Conservation (phyloP, 2,888 invertebrate genomes). For the Ephialtes manifestator region DNA sequence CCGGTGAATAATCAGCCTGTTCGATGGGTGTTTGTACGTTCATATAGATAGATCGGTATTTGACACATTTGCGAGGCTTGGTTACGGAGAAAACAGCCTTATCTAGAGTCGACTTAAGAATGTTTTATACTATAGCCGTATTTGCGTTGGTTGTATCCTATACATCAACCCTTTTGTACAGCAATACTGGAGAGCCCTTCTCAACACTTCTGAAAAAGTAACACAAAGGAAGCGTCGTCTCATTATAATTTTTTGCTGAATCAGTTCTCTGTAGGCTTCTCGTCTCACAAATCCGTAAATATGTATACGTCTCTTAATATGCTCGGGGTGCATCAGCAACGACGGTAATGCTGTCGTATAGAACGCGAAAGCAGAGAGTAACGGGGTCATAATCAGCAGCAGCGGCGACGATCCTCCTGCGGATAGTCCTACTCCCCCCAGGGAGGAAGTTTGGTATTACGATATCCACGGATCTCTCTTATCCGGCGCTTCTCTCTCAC, state of each 20-base stretch:
- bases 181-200: neutral
- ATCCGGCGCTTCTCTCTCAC: slow-evolving; percentile 29
- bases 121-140: neutral
- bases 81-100: neutral
- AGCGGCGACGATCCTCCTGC: slow-evolving; percentile 22
- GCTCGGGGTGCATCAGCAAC: neutral
- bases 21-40: neutral
- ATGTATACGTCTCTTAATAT: slow-evolving; percentile 7
- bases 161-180: neutral
- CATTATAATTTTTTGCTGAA: slow-evolving; percentile 75
- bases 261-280: slow-evolving; percentile 62
- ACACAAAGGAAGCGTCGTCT: slow-evolving; percentile 53
- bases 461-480: slow-evolving; percentile 42
- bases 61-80: neutral
- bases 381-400: slow-evolving; percentile 55
- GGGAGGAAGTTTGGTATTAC: slow-evolving; percentile 67
- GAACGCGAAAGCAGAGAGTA: slow-evolving; percentile 35
- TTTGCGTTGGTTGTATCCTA: neutral
- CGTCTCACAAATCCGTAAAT: slow-evolving; percentile 22
- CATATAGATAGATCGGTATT: neutral
- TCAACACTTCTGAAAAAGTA: neutral
- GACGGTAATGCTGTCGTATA: neutral
- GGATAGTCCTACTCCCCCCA: slow-evolving; percentile 20
- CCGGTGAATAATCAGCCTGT: slow-evolving; percentile 22
- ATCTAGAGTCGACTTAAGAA: neutral